phyloP scores from a whole-genome alignment of 2,797 vertebrate species.

The Cossypha polioptera region DNA sequence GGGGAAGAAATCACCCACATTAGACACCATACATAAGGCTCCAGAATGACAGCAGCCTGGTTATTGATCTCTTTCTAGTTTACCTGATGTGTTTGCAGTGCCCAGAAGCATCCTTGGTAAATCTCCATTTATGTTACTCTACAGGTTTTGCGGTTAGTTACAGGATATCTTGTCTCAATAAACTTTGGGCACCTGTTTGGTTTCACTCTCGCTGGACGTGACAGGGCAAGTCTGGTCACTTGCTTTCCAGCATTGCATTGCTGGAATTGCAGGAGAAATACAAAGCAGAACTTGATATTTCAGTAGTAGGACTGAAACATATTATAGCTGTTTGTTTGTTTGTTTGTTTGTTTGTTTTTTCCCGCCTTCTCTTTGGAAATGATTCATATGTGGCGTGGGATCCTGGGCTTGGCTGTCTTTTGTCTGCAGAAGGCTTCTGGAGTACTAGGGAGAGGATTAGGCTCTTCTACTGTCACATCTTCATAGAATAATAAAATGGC shows the following conservation, averaged over 20 bases:
- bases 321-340: rapidly evolving
- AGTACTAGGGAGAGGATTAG: not conserved
- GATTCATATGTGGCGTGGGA: not conserved
- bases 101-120: not conserved
- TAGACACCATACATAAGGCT: not conserved
- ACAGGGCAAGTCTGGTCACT: not conserved
- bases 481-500: not conserved
- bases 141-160: not conserved
- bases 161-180: not conserved
- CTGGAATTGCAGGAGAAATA: not conserved
- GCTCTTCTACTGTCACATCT: not conserved
- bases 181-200: not conserved
- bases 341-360: not conserved
- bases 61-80: not conserved
- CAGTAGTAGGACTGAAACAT: not conserved
- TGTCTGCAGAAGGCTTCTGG: not conserved
- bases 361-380: not conserved
- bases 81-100: not conserved
- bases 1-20: not conserved
- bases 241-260: not conserved
- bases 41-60: not conserved
- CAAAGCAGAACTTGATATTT: not conserved
- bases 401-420: not conserved
- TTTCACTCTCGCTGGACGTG: not conserved
- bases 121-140: not conserved